Evolutionary conservation across 2,113 vertebrate species (phyloP).

Genomic region (Oryzias javanicus): DNA sequence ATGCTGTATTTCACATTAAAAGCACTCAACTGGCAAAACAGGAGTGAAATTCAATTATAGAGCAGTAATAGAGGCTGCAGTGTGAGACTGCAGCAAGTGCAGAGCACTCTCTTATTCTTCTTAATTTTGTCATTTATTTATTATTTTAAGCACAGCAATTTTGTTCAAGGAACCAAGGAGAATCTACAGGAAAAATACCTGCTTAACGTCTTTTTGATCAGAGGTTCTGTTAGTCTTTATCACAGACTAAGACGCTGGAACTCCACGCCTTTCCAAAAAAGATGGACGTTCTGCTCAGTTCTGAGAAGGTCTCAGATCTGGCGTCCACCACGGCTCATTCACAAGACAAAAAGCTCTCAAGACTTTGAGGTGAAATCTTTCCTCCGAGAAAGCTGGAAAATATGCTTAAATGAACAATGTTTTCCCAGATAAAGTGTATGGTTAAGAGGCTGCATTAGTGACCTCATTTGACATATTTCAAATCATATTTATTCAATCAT

Average conservation of each 20-base stretch:
- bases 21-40: constrained; percentile 8
- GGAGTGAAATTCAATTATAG: constrained; percentile 8
- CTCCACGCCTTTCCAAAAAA: no score
- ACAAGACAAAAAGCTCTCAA: constrained; percentile 27
- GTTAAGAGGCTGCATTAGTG: background rate
- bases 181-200: no score
- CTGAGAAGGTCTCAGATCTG: constrained; percentile 25
- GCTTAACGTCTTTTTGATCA: no score
- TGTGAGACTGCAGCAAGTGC: no score
- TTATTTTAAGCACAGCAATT: no score
- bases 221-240: no score
- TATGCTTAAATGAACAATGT: background rate
- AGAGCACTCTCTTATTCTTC: no score
- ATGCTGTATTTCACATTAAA: constrained; percentile 15
- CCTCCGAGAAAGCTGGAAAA: constrained; percentile 5
- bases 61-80: background rate
- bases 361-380: constrained; percentile 10
- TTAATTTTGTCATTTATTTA: no score
- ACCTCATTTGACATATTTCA: constrained; percentile 8
- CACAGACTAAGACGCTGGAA: no score
- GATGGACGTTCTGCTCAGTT: no score
- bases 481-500: no score
- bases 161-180: no score
- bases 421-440: constrained; percentile 4
- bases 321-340: background rate